Base-by-base conservation (phyloP, 1,140 invertebrate genomes). In the Microplitis mediator region DNA sequence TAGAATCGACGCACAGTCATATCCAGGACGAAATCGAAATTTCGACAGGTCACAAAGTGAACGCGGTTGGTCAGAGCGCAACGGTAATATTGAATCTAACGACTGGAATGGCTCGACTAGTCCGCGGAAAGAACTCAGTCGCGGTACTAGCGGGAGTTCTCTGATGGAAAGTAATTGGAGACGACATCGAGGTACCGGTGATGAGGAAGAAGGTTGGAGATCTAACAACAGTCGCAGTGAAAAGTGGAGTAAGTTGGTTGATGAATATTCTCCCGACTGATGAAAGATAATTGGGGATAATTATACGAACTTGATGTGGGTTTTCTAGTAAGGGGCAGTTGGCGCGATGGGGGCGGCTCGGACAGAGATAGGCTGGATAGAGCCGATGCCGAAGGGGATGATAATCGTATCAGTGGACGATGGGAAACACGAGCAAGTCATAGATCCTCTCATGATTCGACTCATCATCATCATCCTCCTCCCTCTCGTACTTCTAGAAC, bases 141-240 rank as follows among this genome's bases (percentile, higher is more conserved):
- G 89, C 36, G 88, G 87, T 11, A 80, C 79, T 72, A 88, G 88
- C 83, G 86, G 86, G 60, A 78, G 89, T 73, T 87, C 88, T 39
- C 76, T 86, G 8, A 88, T 89, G 84, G 89, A 89, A 81, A 91
- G 89, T 75, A 91, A 91, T 82, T 91, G 91, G 91, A 82, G 91
- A 76, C 81, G 91, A 75, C 88, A 88, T 78, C 84, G 90, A 64
- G 75, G 82, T 69, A 84, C 86, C 76, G 86, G 88, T 72, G 88
- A 91, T 76, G 90, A 92, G 9, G 90, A 91, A 3, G 90, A 91
- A 36, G 90, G 88, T 13, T 92, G 91, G 91, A 87, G 91, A 23
- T 73, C 71, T 32, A 58, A 78, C 4, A 80, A 77, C 69, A 69
- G 58, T 73, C 75, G 81, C 31, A 78, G 77, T 13, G 87, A 90